These are phyloP conservation scores for Hydriomena furcata DNA, from an alignment of 2,888 invertebrate genomes.

Conservation along the genomic window DNA sequence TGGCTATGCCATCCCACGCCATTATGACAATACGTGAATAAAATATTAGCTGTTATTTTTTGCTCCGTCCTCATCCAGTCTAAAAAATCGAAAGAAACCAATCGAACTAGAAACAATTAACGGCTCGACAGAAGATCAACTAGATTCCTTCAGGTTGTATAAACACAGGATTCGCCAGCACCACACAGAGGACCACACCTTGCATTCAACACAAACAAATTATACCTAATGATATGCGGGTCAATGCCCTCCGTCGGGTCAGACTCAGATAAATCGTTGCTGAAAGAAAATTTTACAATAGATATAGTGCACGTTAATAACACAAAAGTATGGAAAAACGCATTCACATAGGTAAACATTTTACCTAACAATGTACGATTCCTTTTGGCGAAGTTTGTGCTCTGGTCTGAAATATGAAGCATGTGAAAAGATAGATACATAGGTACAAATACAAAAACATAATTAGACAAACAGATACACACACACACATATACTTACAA, in stretches of 20 bases:
- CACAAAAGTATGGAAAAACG: conserved; percentile 34
- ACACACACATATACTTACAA: conserved; percentile 1
- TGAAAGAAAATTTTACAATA: conserved; percentile 66
- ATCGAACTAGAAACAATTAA: conserved; percentile 7
- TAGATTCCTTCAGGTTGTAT: conserved; percentile 22
- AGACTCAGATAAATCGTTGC: conserved; percentile 69
- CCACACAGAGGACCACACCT: conserved; percentile 46
- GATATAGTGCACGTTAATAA: conserved; percentile 50
- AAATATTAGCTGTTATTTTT: too few relatives aligned
- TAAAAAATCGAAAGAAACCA: not conserved
- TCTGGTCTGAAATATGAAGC: conserved; percentile 65
- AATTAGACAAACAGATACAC: not conserved
- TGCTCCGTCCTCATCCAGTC: not conserved
- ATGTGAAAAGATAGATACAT: conserved; percentile 29
- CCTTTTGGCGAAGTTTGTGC: conserved; percentile 53
- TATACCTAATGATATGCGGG: conserved; percentile 73
- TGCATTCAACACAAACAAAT: conserved; percentile 43
- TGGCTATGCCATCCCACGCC: too few relatives aligned
- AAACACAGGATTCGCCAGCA: conserved; percentile 47
- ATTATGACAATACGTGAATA: too few relatives aligned
- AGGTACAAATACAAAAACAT: conserved; percentile 11
- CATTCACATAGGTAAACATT: conserved; percentile 32
- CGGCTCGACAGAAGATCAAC: conserved; percentile 29
- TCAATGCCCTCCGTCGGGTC: conserved; percentile 57
- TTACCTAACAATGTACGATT: conserved; percentile 70